Evolutionary conservation across 2,113 vertebrate species (phyloP).

Genomic region (Bubo blakistoni): DNA sequence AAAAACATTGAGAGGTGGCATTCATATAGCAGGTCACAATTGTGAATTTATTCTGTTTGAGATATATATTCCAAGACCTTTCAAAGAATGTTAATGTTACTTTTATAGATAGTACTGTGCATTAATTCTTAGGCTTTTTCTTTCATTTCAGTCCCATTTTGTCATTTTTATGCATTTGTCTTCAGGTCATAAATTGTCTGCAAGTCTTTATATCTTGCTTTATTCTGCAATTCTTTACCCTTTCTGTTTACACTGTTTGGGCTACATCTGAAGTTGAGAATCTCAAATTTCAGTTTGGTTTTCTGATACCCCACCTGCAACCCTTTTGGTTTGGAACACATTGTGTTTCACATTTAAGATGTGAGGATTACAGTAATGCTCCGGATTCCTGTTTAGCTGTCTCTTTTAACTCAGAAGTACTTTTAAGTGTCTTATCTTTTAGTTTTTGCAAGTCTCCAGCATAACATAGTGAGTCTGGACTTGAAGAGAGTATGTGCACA

Average conservation of each 20-base stretch:
- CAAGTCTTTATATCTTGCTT: neutral
- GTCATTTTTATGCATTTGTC: neutral
- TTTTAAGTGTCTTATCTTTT: neutral
- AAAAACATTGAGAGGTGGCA: neutral
- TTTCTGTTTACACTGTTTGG: neutral
- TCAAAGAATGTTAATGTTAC: neutral
- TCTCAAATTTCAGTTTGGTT: neutral
- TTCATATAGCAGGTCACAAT: neutral
- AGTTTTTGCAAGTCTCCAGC: neutral
- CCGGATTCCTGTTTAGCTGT: neutral
- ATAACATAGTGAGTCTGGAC: neutral
- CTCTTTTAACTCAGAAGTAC: neutral
- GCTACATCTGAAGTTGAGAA: neutral
- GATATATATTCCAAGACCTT: neutral
- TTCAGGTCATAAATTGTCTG: neutral
- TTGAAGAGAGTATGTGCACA: neutral
- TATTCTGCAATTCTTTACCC: neutral
- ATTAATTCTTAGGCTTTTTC: neutral
- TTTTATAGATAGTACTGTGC: neutral
- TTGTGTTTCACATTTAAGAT: neutral
- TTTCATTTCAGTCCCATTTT: neutral
- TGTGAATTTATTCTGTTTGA: neutral
- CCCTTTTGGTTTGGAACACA: neutral
- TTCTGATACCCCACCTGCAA: neutral
- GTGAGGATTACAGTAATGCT: neutral